Base-by-base conservation (phyloP, 2,888 invertebrate genomes). In the Napeogenes sylphis region DNA sequence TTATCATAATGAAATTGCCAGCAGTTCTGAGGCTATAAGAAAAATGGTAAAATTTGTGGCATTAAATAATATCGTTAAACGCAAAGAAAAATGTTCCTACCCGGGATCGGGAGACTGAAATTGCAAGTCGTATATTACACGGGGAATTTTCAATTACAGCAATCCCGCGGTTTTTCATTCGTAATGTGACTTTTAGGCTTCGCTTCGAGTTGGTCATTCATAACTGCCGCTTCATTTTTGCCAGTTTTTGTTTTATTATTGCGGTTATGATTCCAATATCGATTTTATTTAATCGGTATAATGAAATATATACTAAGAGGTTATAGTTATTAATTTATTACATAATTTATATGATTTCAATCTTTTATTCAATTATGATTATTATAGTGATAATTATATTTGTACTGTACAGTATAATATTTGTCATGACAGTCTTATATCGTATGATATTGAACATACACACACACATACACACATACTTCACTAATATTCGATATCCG, bases 131-230 rank as follows among this genome's bases (percentile, higher is more conserved):
- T 90, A 90, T 88, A 88, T 90, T 88, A 88, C 83, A 83, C 85
- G 80, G 85, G 83, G 89, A 90, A 89, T 90, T 90, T 90, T 90
- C 90, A 90, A 90, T 90, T 90, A 90, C 87, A 79, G 81, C 87
- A 87, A 89, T 87, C 87, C 85, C 74, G 89, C 85, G 90, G 89
- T 90, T 90, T 90, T 89, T 90, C 89, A 90, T 87, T 87, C 83
- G 83, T 87, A 88, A 90, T 88, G 87, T 85, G 87, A 90, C 88
- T 88, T 86, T 87, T 85, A 82, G 87, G 84, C 83, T 82, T 76
- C 79, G 84, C 78, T 84, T 81, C 81, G 80, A 78, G 80, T 76
- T 76, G 82, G 81, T 80, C 84, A 84, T 85, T 85, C 85, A 85
- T 87, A 85, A 81, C 81, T 79, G 77, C 78, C 77, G 73, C 65